Conservation (phyloP, 1,140 invertebrate species). For the Hesperophylax magnus region DNA sequence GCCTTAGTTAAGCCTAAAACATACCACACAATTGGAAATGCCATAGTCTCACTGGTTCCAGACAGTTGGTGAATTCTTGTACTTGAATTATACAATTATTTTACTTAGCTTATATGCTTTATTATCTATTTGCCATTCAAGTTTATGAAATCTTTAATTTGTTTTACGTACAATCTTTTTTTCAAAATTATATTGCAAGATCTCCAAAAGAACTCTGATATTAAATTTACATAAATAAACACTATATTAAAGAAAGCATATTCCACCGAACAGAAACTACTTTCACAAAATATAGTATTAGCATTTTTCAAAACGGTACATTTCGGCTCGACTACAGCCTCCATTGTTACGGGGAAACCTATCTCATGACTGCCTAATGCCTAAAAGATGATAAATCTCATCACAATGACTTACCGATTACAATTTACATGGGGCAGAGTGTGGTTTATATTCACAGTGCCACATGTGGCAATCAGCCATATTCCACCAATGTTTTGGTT, state of each 20-base stretch:
- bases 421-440: slow-evolving; percentile 3
- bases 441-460: background rate
- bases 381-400: slow-evolving; percentile 26
- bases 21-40: too few relatives aligned
- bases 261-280: background rate
- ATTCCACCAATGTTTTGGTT: too few relatives aligned
- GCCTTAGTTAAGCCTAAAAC: too few relatives aligned
- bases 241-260: background rate
- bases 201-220: background rate
- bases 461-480: slow-evolving; percentile 46
- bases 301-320: background rate
- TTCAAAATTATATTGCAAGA: too few relatives aligned
- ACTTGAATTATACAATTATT: too few relatives aligned
- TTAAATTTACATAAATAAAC: background rate
- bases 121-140: too few relatives aligned
- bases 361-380: slow-evolving; percentile 9
- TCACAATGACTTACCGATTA: slow-evolving; percentile 32
- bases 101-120: too few relatives aligned
- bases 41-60: too few relatives aligned
- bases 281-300: background rate
- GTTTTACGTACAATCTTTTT: too few relatives aligned
- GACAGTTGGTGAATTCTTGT: too few relatives aligned
- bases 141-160: too few relatives aligned
- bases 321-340: background rate
- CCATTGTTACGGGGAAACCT: background rate